phyloP scores from a whole-genome alignment of 1,140 invertebrate genomes.

The Heliconius melpomene region DNA sequence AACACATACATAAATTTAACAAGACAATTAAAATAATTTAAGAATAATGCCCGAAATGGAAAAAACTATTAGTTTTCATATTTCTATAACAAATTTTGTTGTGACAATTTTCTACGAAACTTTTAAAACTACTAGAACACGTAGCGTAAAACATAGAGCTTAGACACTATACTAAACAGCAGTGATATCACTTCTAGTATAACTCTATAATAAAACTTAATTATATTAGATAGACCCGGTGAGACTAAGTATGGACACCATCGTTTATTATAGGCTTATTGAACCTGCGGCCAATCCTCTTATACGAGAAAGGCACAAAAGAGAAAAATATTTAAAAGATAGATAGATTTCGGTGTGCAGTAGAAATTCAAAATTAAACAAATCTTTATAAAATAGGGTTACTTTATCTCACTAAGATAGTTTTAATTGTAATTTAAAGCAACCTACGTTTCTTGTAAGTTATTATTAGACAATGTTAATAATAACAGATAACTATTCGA shows the following conservation, averaged over 20 bases:
- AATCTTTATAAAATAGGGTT: not conserved
- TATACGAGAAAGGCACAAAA: slow-evolving; percentile 13
- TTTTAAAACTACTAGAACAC: too few species aligned
- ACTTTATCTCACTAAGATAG: not conserved
- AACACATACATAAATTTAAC: too few species aligned
- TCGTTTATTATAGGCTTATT: slow-evolving; percentile 27
- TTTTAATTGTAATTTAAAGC: not conserved
- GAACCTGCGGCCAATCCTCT: slow-evolving; percentile 17
- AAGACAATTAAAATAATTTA: too few species aligned
- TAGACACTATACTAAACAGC: not conserved
- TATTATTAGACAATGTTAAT: not conserved
- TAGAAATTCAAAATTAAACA: not conserved
- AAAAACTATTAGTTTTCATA: too few species aligned
- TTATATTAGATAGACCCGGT: slow-evolving; percentile 40
- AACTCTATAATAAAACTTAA: slow-evolving; percentile 29
- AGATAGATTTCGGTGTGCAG: not conserved
- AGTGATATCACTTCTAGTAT: not conserved
- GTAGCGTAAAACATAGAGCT: too few species aligned
- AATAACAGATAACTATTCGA: not conserved
- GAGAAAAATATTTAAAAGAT: not conserved
- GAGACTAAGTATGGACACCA: slow-evolving; percentile 24
- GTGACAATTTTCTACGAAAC: too few species aligned
- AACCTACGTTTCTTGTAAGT: not conserved
- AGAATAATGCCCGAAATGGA: too few species aligned
- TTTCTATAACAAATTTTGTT: too few species aligned